Conservation (phyloP, 2,113 vertebrate species). For the Heloderma charlesbogerti region DNA sequence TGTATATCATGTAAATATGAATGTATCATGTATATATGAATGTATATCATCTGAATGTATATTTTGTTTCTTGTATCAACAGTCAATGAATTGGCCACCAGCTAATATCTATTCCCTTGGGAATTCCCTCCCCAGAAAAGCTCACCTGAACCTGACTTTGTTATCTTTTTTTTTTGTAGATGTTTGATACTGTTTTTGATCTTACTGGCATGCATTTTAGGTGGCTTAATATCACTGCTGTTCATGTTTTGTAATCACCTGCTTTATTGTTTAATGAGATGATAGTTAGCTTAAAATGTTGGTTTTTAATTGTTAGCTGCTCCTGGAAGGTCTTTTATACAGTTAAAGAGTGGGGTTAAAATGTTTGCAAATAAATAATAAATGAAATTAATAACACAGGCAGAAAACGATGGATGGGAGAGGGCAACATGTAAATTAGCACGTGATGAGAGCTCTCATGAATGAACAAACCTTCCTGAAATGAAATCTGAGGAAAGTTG, state of each 20-base stretch:
- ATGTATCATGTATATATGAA: too few species aligned
- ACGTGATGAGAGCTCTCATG: not conserved
- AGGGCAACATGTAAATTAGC: not conserved
- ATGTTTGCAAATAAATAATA: not conserved
- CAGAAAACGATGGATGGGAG: not conserved
- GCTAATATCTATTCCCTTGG: not conserved
- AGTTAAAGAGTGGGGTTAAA: not conserved
- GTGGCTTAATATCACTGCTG: not conserved
- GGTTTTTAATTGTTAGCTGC: not conserved
- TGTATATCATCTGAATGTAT: too few species aligned
- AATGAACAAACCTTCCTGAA: not conserved
- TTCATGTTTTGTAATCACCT: not conserved
- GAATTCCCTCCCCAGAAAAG: not conserved
- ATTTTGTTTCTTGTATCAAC: not conserved
- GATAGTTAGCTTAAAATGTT: not conserved
- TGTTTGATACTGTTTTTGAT: not conserved
- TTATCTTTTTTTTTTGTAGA: too few species aligned
- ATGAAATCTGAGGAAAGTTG: not conserved
- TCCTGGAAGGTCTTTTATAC: not conserved
- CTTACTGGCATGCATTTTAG: not conserved
- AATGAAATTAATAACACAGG: not conserved
- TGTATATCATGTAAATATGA: too few species aligned
- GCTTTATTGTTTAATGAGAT: not conserved
- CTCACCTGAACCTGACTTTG: not conserved
- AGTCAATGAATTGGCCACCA: not conserved